Evolutionary conservation across 2,113 vertebrate genomes (phyloP).

Genomic region (Chinchilla lanigera): DNA sequence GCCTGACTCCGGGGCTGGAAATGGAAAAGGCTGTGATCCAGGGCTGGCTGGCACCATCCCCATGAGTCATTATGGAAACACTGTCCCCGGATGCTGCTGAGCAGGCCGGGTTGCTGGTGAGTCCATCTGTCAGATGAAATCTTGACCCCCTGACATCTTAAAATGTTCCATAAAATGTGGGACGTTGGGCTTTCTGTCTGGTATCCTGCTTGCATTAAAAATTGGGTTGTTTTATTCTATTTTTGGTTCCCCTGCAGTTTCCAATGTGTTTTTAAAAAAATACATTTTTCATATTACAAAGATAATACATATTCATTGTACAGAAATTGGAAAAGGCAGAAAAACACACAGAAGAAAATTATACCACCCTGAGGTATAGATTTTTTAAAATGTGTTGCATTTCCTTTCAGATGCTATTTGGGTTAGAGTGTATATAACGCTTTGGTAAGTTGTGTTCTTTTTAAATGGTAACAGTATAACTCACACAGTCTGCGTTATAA

Average conservation of each 20-base stretch:
- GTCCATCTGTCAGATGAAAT: conserved; percentile 77
- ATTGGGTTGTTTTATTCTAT: conserved; percentile 76
- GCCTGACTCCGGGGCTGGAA: conserved; percentile 62
- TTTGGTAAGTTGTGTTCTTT: conserved; percentile 14
- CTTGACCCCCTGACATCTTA: conserved; percentile 76
- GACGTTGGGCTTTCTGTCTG: conserved; percentile 66
- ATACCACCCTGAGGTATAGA: conserved; percentile 19
- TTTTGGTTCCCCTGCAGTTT: conserved; percentile 61
- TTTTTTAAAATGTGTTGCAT: not conserved
- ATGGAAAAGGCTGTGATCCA: conserved; percentile 70
- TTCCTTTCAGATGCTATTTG: conserved; percentile 15
- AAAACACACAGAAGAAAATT: conserved; percentile 46
- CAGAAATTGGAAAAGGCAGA: conserved; percentile 57
- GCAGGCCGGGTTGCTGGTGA: conserved; percentile 54
- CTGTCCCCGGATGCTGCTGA: conserved; percentile 68
- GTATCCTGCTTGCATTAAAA: conserved; percentile 73
- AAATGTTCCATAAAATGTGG: conserved; percentile 65
- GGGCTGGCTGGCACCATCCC: conserved; percentile 68
- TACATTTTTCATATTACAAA: conserved; percentile 65
- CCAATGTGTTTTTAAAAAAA: conserved; percentile 65
- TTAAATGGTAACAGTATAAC: not conserved
- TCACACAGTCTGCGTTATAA: conserved; percentile 22
- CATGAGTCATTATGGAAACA: conserved; percentile 80
- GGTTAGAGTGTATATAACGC: not conserved
- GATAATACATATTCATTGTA: conserved; percentile 73